Conservation (phyloP, 2,797 vertebrate species). For the Microtus obscurus region DNA sequence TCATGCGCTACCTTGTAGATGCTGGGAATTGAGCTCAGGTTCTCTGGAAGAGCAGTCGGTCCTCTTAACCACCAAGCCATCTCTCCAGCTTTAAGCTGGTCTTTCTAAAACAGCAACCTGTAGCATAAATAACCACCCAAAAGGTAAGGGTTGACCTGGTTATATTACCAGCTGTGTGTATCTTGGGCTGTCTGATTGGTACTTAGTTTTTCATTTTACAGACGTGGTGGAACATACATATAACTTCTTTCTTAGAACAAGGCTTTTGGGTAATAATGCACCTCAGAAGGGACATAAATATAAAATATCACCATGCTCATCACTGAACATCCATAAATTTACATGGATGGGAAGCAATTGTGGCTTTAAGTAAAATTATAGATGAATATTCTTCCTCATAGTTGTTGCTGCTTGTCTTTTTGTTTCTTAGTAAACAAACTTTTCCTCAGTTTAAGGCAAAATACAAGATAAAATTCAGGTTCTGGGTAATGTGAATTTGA, state of each 20-base stretch:
- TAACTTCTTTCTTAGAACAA: background rate
- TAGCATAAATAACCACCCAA: background rate
- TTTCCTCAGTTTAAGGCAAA: conserved; percentile 56
- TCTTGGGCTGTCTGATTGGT: background rate
- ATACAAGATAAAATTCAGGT: conserved; percentile 51
- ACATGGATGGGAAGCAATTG: background rate
- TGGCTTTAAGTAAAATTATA: conserved; percentile 35
- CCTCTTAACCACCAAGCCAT: background rate
- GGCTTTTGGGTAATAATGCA: background rate
- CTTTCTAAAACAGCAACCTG: background rate
- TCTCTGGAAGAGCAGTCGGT: background rate
- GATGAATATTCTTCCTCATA: background rate
- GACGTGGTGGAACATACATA: background rate
- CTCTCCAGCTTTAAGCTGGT: background rate
- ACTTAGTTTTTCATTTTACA: background rate
- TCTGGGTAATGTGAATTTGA: conserved; percentile 47
- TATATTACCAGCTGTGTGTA: rapidly evolving
- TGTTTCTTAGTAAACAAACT: conserved; percentile 48
- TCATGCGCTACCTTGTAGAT: background rate
- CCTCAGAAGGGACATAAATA: background rate
- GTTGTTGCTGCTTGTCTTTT: background rate
- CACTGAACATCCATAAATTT: conserved; percentile 6
- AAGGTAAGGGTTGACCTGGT: no score
- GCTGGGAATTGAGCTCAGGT: background rate
- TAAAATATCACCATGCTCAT: background rate